Evolutionary conservation across 2,113 vertebrate genomes (phyloP).

Genomic region (Datnioides undecimradiatus): DNA sequence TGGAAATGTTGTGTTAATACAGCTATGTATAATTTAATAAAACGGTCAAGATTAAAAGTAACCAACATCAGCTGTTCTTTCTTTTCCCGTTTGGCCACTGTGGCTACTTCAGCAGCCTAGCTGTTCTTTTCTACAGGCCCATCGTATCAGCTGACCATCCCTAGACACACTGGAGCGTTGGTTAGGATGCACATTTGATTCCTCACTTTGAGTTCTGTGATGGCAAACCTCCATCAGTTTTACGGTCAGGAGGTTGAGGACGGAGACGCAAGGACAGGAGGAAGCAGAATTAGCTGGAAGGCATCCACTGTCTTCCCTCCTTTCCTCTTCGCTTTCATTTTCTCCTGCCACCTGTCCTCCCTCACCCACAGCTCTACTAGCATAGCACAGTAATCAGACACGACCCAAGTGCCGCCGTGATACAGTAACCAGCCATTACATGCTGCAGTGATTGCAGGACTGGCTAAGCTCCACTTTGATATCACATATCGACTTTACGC

Average conservation of each 20-base stretch:
- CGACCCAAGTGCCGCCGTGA: neutral
- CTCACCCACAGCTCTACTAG: conserved; percentile 12
- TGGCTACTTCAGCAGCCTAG: neutral
- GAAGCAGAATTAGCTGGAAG: conserved; percentile 11
- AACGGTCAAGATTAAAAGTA: too few relatives aligned
- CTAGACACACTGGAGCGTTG: neutral
- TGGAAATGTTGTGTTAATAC: too few relatives aligned
- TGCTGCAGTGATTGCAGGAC: conserved; percentile 16
- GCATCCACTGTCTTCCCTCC: conserved; percentile 10
- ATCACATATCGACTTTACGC: conserved; percentile 31
- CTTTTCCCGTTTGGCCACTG: too few relatives aligned
- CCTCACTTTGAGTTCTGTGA: neutral
- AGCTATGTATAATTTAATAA: too few relatives aligned
- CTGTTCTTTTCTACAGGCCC: too few relatives aligned
- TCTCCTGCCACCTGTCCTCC: conserved; percentile 24
- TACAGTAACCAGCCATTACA: conserved; percentile 28
- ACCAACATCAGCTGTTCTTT: too few relatives aligned
- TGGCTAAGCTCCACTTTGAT: conserved; percentile 31
- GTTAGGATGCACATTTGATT: conserved; percentile 46
- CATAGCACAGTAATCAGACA: conserved; percentile 35
- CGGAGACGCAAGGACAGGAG: conserved; percentile 18
- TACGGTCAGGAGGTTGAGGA: conserved; percentile 11
- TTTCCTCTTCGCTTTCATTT: conserved; percentile 31
- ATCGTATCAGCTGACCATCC: neutral
- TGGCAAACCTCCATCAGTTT: conserved; percentile 7